Evolutionary conservation across 1,140 invertebrate species (phyloP), one percentile per base, ranked within the genome.

Genomic region (Pogonomyrmex californicus): DNA sequence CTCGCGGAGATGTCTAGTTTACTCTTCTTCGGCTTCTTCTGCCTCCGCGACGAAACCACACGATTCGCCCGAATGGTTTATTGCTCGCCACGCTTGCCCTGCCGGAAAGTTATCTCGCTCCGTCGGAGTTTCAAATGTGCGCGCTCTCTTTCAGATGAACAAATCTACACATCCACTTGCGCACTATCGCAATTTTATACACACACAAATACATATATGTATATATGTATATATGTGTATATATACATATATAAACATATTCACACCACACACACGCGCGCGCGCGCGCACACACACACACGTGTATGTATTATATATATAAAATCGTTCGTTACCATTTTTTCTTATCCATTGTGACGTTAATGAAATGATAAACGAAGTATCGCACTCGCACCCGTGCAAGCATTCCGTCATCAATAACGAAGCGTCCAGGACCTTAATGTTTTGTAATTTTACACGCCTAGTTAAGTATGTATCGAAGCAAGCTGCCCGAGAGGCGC

Each of bases 391-490:
- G n/a, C 68, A 14, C 23, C 38, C 60, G 44, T n/a, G 51, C 44
- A 23, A 47, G n/a, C 23, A n/a, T 77, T 87, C 47, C 49, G 60
- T 79, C 38, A 81, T 66, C 81, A 88, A 86, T 79, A 88, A 77
- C 62, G 36, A 68, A 83, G 30, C 51, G 51, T 51, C 49, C 38
- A 23, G 66, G 38, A 90, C 75, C 30, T 68, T 71, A 58, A 86
- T 81, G 78, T 89, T 89, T 86, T 78, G 77, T 73, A 82, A 81
- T 89, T 89, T 89, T 82, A 83, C 88, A 88, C 85, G 49, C 68
- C 41, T 86, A 81, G 60, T 90, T 90, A 83, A 86, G 44, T 83
- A 78, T 70, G 63, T 73, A 71, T 90, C 85, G 86, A 87, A 86
- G 87, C 66, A 36, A 83, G 76, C 66, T 76, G 76, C 33, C 54